Base-by-base conservation (phyloP, 92 coral and sea anemone genomes). In the Virgularia gustaviana region DNA sequence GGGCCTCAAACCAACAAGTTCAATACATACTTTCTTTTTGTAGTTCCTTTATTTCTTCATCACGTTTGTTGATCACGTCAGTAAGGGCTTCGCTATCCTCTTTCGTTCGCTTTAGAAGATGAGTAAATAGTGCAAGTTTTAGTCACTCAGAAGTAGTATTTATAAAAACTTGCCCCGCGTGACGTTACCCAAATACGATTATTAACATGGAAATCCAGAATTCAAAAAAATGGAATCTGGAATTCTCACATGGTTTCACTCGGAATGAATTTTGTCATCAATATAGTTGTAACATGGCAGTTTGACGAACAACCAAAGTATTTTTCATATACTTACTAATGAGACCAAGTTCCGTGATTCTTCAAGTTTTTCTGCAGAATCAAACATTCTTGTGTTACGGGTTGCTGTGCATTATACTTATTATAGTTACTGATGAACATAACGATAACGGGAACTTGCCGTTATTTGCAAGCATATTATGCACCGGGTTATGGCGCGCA, bases 21-120 rank as follows among this genome's bases (percentile, higher is more conserved):
- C n/a, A n/a, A n/a, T 36, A 68, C 75, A 30, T 73, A 80, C 85
- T 71, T 37, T 80, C 65, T 12, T 61, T 73, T 73, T 55, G 49
- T 37, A 80, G 65, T 49, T 80, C 79, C 45, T 63, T 63, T 54
- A 80, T 61, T 16, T 63, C 72, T 32, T 75, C 39, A 16, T 80
- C 66, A 30, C 63, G 58, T 39, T 36, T 66, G 55, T 73, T 73
- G 30, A 80, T 39, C 36, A 47, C 79, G 30, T 54, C 60, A 38
- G 51, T 72, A 2, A 80, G 70, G 32, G 55, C 41, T 72, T 72
- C 63, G 31, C 56, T 43, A 41, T 70, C 83, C n/a, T 70, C 19
- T 57, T 78, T 51, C 12, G 55, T 35, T 57, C 67, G 57, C 83
- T 78, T 38, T 9, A 56, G 32, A 11, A 12, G 32, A 10, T n/a